A percentile compares a stretch with the other conserved stretches of the same genome.
Evolutionary conservation across 2,888 invertebrate genomes (phyloP).

Genomic region (Poecilus cupreus): DNA sequence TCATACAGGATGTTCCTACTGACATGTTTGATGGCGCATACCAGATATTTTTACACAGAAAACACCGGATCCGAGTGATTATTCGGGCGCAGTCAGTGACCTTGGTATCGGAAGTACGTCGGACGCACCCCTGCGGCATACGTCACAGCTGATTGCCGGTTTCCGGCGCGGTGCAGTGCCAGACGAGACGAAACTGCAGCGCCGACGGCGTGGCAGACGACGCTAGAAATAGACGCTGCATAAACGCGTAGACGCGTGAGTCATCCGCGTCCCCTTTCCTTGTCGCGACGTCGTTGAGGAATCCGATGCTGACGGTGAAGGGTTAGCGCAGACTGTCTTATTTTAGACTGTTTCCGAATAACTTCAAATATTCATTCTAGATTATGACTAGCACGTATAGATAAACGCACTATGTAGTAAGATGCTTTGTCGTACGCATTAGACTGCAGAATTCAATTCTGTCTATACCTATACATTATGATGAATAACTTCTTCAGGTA

Average conservation of each 20-base stretch:
- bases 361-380: no score
- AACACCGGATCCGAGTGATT: slow-evolving; percentile 48
- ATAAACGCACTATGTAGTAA: no score
- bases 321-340: no score
- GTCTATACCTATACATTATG: no score
- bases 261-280: slow-evolving; percentile 2
- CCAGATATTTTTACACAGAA: slow-evolving; percentile 7
- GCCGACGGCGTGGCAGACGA: slow-evolving; percentile 26
- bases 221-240: slow-evolving; percentile 43
- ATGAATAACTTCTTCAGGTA: no score
- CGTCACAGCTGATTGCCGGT: slow-evolving; percentile 57
- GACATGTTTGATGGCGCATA: slow-evolving; percentile 17
- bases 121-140: slow-evolving; percentile 42
- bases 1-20: background rate
- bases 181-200: slow-evolving; percentile 33
- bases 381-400: no score
- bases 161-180: slow-evolving; percentile 33
- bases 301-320: no score
- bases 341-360: no score
- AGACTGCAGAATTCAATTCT: no score
- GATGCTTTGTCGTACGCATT: no score
- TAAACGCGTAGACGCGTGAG: slow-evolving; percentile 13
- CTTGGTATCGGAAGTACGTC: slow-evolving; percentile 47
- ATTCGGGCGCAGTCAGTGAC: slow-evolving; percentile 55
- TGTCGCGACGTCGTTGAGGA: background rate